Evolutionary conservation across 37 sponge, comb jelly and placozoan species (phyloP).

Genomic region (Geodia barretti): DNA sequence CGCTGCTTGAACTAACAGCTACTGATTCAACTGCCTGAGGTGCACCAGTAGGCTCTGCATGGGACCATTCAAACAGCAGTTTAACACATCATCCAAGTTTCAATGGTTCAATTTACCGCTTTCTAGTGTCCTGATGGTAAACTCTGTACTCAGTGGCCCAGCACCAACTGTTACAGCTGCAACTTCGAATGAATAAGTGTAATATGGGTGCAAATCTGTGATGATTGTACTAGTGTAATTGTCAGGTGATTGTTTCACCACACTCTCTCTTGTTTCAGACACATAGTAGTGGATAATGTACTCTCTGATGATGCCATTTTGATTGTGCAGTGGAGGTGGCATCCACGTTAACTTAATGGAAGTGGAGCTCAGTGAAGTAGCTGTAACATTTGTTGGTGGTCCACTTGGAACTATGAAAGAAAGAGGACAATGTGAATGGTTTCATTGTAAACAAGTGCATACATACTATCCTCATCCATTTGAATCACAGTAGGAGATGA

Average conservation of each 20-base stretch:
- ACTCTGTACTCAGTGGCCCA: background rate
- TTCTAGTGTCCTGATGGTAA: conserved; percentile 5
- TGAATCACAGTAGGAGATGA: background rate
- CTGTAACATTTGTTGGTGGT: background rate
- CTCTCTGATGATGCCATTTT: conserved; percentile 5
- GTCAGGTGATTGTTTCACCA: background rate
- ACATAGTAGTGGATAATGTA: background rate
- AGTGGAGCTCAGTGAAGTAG: background rate
- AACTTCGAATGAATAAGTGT: background rate
- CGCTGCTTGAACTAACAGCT: background rate
- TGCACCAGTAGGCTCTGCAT: background rate
- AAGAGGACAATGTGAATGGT: background rate
- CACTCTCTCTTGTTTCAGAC: background rate
- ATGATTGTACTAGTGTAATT: background rate
- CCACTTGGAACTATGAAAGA: background rate
- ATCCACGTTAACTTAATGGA: background rate
- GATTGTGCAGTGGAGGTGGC: conserved; percentile 3
- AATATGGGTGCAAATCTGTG: conserved; percentile 4
- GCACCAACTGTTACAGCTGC: conserved; percentile 2
- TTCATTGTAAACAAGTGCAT: background rate
- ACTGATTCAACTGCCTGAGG: background rate
- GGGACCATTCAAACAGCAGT: too few species aligned
- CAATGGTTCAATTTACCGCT: conserved; percentile 8
- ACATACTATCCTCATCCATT: background rate
- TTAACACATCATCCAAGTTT: too few species aligned